These are phyloP conservation scores for Crocallis elinguaria DNA, from an alignment of 2,888 invertebrate species.

Conservation along the genomic window DNA sequence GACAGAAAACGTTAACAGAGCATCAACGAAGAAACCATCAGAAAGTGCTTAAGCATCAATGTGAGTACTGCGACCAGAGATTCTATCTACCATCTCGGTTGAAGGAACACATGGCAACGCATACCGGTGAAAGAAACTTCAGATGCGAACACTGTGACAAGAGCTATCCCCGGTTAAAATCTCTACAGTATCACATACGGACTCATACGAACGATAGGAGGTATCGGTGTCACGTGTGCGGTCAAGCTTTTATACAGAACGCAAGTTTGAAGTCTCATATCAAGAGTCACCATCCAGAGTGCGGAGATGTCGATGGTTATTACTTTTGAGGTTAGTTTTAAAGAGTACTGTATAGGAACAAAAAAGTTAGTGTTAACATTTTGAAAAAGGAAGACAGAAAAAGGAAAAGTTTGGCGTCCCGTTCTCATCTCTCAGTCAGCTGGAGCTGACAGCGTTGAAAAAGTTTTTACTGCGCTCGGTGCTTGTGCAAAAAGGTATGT, in stretches of 20 bases:
- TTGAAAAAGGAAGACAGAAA: no score
- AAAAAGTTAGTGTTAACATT: no score
- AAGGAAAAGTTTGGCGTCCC: no score
- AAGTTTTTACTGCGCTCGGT: no score
- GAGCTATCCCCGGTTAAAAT: constrained; percentile 84
- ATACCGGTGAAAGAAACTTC: constrained; percentile 83
- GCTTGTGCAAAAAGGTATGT: no score
- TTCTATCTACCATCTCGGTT: constrained; percentile 77
- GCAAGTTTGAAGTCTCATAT: constrained; percentile 85
- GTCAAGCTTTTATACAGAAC: constrained; percentile 84
- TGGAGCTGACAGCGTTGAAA: no score
- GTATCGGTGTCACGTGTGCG: constrained; percentile 83
- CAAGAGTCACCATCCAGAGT: constrained; percentile 82
- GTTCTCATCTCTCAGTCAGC: no score
- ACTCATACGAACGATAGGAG: constrained; percentile 85
- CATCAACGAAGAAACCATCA: constrained; percentile 76
- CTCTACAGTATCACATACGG: constrained; percentile 84
- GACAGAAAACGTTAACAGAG: constrained; percentile 73
- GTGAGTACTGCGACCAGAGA: constrained; percentile 82
- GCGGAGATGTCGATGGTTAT: constrained; percentile 53
- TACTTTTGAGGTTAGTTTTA: constrained; percentile 12
- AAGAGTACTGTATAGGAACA: not conserved
- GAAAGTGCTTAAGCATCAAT: constrained; percentile 79
- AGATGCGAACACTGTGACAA: constrained; percentile 85
- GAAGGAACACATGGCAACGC: constrained; percentile 81